Base-by-base conservation (phyloP, 2,888 invertebrate genomes). In the Erebia aethiops region DNA sequence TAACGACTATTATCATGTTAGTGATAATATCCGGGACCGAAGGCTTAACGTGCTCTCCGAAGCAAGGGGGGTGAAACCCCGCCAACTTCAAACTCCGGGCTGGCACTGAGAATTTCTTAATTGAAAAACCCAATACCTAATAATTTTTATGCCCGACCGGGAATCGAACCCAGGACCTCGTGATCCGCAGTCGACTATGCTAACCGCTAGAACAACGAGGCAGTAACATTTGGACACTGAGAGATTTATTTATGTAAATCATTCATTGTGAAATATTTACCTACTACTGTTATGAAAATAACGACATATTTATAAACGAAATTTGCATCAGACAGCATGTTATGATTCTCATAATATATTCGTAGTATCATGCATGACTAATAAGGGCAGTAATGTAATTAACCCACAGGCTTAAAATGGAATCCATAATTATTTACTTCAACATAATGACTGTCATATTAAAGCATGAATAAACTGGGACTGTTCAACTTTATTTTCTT, bases 351-450 rank as follows among this genome's bases (percentile, higher is more conserved):
- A 57, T 69, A 67, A 49, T 62, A 60, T 70, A 63, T 60, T 67
- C 60, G 52, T 54, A 58, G 67, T 70, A 67, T 67, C 67, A 67
- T 63, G 63, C 67, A 51, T 70, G 58, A 46, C 41, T 67, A 72
- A 72, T 70, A 70, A 7, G 51, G 35, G 57, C 67, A 64, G 63
- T 67, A 67, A 67, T 60, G 67, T 70, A 64, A 72, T 72, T 72
- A 69, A 57, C 57, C 18, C 52, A 52, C 43, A 21, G 56, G 69
- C 69, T 52, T 60, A 61, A 64, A 64, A 64, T 49, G 21, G 62
- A 69, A 51, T 62, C 56, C 57, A 46, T 69, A 71, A 71, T 65
- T 65, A 68, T 13, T 61, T 46, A 13, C 61, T 18, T 46, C 14
- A 13, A 46, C 14, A 61, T 58, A 41, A 41, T 16, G 4, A 41